Conservation (phyloP, 2,113 vertebrate genomes). For the Piliocolobus tephrosceles region DNA sequence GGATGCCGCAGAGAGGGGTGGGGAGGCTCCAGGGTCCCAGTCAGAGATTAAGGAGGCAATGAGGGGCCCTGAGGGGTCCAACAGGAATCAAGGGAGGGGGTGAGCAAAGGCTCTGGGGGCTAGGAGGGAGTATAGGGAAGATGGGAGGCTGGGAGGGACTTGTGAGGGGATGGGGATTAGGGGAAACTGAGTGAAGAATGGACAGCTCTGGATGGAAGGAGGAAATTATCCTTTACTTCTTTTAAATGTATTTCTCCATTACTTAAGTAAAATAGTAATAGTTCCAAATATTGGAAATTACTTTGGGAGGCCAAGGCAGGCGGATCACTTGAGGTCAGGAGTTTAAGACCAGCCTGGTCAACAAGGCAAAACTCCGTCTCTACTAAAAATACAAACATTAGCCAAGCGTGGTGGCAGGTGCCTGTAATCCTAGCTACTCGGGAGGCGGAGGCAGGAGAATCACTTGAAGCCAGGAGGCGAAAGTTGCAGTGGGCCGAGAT, state of each 20-base stretch:
- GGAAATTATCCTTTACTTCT: not conserved
- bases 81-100: not conserved
- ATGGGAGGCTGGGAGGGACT: not conserved
- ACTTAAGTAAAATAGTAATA: not conserved
- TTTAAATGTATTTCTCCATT: not conserved
- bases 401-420: not conserved
- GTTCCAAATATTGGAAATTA: not conserved
- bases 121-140: not conserved
- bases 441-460: not conserved
- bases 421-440: not conserved
- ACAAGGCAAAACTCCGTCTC: not conserved
- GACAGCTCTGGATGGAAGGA: not conserved
- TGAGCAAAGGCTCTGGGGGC: not conserved
- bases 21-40: not conserved
- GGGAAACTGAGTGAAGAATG: not conserved
- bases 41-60: not conserved
- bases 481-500: not conserved
- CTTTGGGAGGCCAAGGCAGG: not conserved
- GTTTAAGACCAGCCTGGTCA: not conserved
- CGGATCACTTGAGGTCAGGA: not conserved
- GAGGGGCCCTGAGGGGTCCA: not conserved
- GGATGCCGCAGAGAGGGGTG: not conserved
- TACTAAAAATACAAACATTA: not conserved
- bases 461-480: not conserved
- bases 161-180: not conserved